Evolutionary conservation across 1,140 invertebrate genomes (phyloP), one percentile per base, ranked within the genome.

Genomic region (Eubasilissa regina): DNA sequence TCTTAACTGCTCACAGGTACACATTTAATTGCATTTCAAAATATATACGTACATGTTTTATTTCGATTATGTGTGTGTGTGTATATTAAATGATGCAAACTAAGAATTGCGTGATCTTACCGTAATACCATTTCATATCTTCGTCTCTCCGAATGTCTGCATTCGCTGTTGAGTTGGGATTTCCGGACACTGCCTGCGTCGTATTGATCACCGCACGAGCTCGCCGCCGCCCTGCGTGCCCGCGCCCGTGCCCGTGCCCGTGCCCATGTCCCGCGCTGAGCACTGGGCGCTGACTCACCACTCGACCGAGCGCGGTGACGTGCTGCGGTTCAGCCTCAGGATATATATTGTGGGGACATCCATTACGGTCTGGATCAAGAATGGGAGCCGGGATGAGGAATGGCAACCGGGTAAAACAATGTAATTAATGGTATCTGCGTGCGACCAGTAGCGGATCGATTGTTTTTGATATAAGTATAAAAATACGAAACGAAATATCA

Each of bases 301-400:
- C n/a, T n/a, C n/a, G n/a, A n/a, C n/a, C n/a, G 51, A n/a, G 47
- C 51, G 51, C 4, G 51, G 51, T n/a, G 53, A 15, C 6, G n/a
- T 10, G 53, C 10, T n/a, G 60, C 60, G 10, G 35, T 64, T 0
- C 48, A 51, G 21, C 8, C n/a, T n/a, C n/a, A 21, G 19, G 35
- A 17, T 64, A 64, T 64, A 3, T 64, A 64, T 64, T 64, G 60
- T n/a, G 21, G 60, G 60, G 35, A 44, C 35, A 43, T 25, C 35
- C 60, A 25, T 64, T 43, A 25, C 35, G 7, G 21, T 11, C 25
- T 9, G 60, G 25, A 25, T 64, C 10, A 64, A 25, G 60, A 64
- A 64, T 25, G 35, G 60, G n/a, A n/a, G 21, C 25, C 25, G 19
- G 60, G 25, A 25, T 64, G 25, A 64, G 35, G 60, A 64, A 64